Percentiles rank a stretch among this genome's conserved stretches.
phyloP scores from a whole-genome alignment of 2,888 invertebrate species.

The Agrochola lota region DNA sequence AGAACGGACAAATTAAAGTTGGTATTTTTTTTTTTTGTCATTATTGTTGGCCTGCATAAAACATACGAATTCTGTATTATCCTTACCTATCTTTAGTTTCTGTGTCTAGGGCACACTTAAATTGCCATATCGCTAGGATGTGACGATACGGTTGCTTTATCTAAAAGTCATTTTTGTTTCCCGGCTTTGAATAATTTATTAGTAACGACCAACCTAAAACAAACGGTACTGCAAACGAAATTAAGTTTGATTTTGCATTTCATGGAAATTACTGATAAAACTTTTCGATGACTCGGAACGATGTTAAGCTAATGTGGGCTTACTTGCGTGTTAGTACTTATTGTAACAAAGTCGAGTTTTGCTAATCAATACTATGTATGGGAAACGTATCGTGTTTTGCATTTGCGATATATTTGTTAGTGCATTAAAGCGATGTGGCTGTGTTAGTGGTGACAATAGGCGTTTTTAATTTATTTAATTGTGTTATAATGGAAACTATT shows the following conservation, averaged over 20 bases:
- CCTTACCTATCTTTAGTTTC: conserved; percentile 43
- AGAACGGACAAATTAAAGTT: background rate
- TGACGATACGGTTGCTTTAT: conserved; percentile 77
- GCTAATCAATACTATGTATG: conserved; percentile 70
- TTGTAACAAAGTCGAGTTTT: conserved; percentile 76
- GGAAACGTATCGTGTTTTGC: conserved; percentile 69
- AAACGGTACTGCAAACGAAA: conserved; percentile 57
- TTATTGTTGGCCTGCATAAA: background rate
- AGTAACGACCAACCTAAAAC: conserved; percentile 56
- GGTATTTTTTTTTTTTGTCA: background rate
- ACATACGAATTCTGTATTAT: conserved; percentile 17
- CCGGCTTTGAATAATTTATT: conserved; percentile 66
- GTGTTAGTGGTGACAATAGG: conserved; percentile 59
- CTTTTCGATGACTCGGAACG: conserved; percentile 60
- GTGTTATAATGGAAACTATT: conserved; percentile 65
- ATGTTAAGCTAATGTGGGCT: conserved; percentile 72
- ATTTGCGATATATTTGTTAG: conserved; percentile 69
- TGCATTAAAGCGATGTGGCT: conserved; percentile 66
- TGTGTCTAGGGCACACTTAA: conserved; percentile 62
- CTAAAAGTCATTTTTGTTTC: conserved; percentile 72
- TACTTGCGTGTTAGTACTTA: conserved; percentile 70
- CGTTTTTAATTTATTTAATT: conserved; percentile 43
- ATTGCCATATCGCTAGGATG: conserved; percentile 77
- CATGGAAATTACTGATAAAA: conserved; percentile 58
- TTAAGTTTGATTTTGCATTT: conserved; percentile 67